Evolutionary conservation across 2,797 vertebrate species (phyloP).

Genomic region (Carapus acus): DNA sequence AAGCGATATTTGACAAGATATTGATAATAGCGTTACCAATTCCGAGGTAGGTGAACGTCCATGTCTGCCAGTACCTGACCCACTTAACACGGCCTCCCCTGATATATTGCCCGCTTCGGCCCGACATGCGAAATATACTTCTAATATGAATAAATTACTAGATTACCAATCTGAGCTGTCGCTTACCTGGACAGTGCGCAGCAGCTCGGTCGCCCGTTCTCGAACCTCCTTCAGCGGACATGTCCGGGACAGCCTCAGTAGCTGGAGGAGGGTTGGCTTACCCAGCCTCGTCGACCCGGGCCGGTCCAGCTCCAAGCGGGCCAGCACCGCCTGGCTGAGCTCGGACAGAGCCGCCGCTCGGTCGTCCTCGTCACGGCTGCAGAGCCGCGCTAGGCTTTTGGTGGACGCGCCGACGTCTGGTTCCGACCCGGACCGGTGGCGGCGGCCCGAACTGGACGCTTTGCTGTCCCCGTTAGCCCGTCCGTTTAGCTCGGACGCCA

Average conservation of each 20-base stretch:
- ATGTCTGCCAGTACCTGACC: no score
- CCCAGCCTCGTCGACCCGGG: conserved; percentile 40
- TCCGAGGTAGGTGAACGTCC: no score
- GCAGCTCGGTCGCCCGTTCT: conserved; percentile 50
- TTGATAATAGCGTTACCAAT: no score
- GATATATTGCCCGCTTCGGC: no score
- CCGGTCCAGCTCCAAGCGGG: conserved; percentile 38
- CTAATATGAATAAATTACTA: no score
- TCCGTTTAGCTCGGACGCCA: conserved; percentile 43
- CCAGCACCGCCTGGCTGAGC: conserved; percentile 53
- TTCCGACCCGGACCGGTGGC: conserved; percentile 42
- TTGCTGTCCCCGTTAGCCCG: conserved; percentile 29
- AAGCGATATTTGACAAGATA: no score
- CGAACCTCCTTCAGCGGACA: conserved; percentile 66
- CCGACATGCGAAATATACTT: no score
- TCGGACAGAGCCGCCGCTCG: conserved; percentile 62
- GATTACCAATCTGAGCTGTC: no score
- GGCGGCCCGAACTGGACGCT: conserved; percentile 13
- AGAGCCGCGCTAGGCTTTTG: conserved; percentile 57
- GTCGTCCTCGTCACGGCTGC: conserved; percentile 63
- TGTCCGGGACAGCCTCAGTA: conserved; percentile 63
- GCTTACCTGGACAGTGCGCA: conserved; percentile 67
- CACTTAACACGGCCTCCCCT: no score
- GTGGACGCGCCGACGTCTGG: conserved; percentile 30
- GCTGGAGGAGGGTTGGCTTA: conserved; percentile 56